Conservation (phyloP, 2,113 vertebrate genomes). For the Sciurus niger region DNA sequence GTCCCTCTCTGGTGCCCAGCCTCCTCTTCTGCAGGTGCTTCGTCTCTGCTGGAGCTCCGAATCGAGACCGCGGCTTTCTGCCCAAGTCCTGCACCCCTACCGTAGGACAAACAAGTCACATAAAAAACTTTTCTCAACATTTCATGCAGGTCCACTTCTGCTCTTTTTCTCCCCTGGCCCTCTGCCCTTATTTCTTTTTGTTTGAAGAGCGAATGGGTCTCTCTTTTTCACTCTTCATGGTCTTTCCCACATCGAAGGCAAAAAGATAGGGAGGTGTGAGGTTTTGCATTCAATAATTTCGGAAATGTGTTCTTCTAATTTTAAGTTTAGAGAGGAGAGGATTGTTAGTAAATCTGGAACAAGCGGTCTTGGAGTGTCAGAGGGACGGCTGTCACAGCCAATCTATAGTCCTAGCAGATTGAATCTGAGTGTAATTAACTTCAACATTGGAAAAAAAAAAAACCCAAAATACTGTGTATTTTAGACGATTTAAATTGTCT, state of each 20-base stretch:
- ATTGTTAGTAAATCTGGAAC: constrained; percentile 67
- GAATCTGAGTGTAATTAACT: constrained; percentile 77
- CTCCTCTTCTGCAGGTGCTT: constrained; percentile 63
- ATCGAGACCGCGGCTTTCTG: constrained; percentile 48
- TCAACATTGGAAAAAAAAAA: constrained; percentile 35
- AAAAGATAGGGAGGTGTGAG: constrained; percentile 11
- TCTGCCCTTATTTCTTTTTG: constrained; percentile 72
- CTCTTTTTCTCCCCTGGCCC: not conserved
- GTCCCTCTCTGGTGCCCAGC: not conserved
- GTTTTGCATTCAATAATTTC: constrained; percentile 57
- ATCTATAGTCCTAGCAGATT: constrained; percentile 55
- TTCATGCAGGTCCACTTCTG: constrained; percentile 19
- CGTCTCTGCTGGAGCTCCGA: not conserved
- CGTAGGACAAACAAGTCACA: constrained; percentile 62
- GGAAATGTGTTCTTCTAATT: constrained; percentile 63
- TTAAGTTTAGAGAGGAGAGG: constrained; percentile 72
- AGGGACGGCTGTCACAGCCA: constrained; percentile 76
- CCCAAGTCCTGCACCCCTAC: constrained; percentile 42
- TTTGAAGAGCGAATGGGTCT: constrained; percentile 65
- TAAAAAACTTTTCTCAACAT: constrained; percentile 79
- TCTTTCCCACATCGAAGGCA: not conserved
- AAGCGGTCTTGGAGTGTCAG: constrained; percentile 59
- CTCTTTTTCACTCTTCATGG: constrained; percentile 15
- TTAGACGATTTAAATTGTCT: constrained; percentile 60
- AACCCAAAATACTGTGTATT: constrained; percentile 58